phyloP scores from a whole-genome alignment of 2,888 invertebrate genomes.

The Calliopum simillimum region DNA sequence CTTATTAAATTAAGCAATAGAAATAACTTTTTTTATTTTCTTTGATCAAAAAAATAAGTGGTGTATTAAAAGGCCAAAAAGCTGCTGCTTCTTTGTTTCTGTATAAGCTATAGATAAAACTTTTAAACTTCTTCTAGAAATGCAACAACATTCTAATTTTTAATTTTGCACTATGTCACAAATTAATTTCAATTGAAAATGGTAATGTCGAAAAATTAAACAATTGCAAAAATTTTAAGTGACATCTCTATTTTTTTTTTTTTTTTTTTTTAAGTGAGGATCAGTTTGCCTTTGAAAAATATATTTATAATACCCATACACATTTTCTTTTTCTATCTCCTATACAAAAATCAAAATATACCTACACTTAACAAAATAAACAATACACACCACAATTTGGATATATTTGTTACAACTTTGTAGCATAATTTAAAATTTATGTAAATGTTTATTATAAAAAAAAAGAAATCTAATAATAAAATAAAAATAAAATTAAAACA shows the following conservation, averaged over 20 bases:
- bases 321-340: neutral
- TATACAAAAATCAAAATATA: neutral
- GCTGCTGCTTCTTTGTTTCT: no score
- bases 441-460: slow-evolving; percentile 43
- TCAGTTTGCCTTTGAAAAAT: no score
- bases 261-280: no score
- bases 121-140: no score
- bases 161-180: no score
- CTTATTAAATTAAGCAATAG: neutral
- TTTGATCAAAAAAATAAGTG: neutral
- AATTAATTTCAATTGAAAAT: no score
- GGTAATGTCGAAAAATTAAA: no score
- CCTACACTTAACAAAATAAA: neutral
- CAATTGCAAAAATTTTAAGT: no score
- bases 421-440: slow-evolving; percentile 44
- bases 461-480: slow-evolving; percentile 31
- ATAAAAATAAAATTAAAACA: slow-evolving; percentile 18
- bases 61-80: no score
- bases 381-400: slow-evolving; percentile 7
- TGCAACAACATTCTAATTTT: no score
- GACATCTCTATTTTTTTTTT: no score
- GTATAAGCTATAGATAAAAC: no score
- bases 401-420: slow-evolving; percentile 34
- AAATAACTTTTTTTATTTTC: neutral
- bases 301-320: neutral